These are phyloP conservation scores for Rallus crepitans DNA, from an alignment of 2,797 vertebrate species.

Conservation along the genomic window DNA sequence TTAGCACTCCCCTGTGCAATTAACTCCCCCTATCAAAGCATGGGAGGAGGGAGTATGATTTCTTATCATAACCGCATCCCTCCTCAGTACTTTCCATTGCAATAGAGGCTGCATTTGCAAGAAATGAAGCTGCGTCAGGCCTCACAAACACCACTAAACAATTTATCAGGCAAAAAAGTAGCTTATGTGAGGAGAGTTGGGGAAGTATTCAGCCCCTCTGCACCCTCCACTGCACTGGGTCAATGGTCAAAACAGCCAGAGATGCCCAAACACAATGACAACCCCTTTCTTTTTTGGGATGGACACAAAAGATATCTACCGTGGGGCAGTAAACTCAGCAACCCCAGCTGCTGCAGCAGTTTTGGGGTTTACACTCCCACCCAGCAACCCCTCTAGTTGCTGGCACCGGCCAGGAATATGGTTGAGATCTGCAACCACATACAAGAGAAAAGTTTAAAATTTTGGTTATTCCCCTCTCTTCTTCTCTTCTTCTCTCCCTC, in stretches of 20 bases:
- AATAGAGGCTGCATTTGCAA: conserved; percentile 77
- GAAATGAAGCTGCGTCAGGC: conserved; percentile 65
- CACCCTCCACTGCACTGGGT: not conserved
- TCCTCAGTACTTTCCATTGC: conserved; percentile 82
- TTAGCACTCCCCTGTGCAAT: conserved; percentile 75
- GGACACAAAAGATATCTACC: not conserved
- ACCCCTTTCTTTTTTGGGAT: not conserved
- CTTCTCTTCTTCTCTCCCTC: too few relatives aligned
- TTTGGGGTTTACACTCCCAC: not conserved
- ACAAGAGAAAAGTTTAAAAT: not conserved
- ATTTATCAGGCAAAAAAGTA: conserved; percentile 73
- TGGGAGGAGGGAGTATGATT: conserved; percentile 28
- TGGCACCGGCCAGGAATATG: fast-evolving
- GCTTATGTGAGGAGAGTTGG: not conserved
- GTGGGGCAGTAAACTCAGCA: not conserved
- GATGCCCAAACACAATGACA: not conserved
- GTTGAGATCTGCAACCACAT: not conserved
- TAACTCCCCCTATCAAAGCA: conserved; percentile 76
- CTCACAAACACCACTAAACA: conserved; percentile 73
- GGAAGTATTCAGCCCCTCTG: not conserved
- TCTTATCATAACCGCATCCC: conserved; percentile 81
- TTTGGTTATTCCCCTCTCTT: fast-evolving
- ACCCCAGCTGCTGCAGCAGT: too few relatives aligned
- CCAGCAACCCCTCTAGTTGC: not conserved
- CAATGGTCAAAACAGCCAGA: not conserved